Base-by-base conservation (phyloP, 2,113 vertebrate species). In the Monopterus albus region DNA sequence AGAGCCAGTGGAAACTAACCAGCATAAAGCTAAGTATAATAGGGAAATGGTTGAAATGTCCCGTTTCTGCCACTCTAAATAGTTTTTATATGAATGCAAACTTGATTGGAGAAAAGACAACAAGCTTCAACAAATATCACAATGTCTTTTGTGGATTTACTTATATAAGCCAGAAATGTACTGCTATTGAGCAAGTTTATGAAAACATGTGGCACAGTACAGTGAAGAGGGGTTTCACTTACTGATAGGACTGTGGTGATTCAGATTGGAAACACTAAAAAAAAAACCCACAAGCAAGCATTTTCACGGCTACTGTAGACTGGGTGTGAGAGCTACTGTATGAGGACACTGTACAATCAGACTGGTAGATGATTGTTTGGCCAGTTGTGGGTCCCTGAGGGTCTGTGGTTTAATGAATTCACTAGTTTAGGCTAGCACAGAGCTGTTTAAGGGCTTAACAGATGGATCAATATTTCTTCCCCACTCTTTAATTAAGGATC, bases 401-500 rank as follows among this genome's bases (percentile, higher is more conserved):
- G 36, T 61, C 61, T 65, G 62, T 64, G 74, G 63, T 87, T 63
- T 73, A 81, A 87, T 80, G 39, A 76, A 81, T 84, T 74, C 69
- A 53, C 75, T 51, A 21, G 64, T 55, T 35, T 70, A 58, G 73
- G 69, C 84, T 38, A 45, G 74, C 63, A 64, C 28, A 51, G 78
- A 85, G 79, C 74, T 84, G 79, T 87, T 87, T 50, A 86, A 79
- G 82, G 73, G 63, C 81, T 72, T 74, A 79, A 76, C 79, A 82
- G 83, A 86, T 88, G 75, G 82, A 86, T 82, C 77, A 38, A 81
- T 47, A 58, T 50, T 84, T 78, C 61, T 67, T 63, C 46, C 18
- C 33, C 4, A 7, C 60, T 52, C 68, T 81, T 86, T 85, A 88
- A 85, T 85, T 81, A 83, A 81, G 53, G 53, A 75, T 79, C 78